These are phyloP conservation scores for Karalla daura DNA, from an alignment of 2,797 vertebrate genomes.

Conservation along the genomic window DNA sequence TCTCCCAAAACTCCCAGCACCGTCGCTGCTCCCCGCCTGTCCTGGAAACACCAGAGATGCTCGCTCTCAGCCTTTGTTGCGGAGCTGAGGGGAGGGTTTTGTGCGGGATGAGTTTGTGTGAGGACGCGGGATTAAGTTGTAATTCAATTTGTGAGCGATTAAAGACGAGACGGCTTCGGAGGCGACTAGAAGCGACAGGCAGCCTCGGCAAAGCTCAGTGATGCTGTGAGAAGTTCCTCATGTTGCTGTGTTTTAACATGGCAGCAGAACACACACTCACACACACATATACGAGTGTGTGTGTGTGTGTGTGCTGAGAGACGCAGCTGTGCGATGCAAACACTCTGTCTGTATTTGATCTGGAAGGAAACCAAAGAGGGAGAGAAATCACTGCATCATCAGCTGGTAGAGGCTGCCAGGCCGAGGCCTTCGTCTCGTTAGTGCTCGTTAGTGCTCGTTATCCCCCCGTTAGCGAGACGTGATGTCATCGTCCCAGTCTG, in stretches of 20 bases:
- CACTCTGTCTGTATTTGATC: slow-evolving; percentile 13
- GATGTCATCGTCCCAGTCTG: background rate
- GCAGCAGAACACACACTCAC: background rate
- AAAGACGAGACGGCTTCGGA: slow-evolving; percentile 32
- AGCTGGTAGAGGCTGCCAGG: background rate
- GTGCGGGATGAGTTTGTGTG: too few species aligned
- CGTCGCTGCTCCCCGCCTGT: slow-evolving; percentile 6
- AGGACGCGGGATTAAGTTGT: slow-evolving; percentile 51
- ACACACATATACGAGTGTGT: background rate
- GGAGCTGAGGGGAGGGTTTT: too few species aligned
- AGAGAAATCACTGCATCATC: background rate
- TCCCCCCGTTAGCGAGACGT: slow-evolving; percentile 2
- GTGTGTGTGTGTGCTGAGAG: too few species aligned
- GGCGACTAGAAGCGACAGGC: background rate
- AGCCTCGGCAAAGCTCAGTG: slow-evolving; percentile 12
- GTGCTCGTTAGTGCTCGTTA: slow-evolving; percentile 13
- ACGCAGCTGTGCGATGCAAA: background rate
- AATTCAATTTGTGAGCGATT: slow-evolving; percentile 63
- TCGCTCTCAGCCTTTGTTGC: slow-evolving; percentile 4
- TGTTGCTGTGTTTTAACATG: background rate
- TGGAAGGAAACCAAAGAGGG: slow-evolving; percentile 5
- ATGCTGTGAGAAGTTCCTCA: background rate
- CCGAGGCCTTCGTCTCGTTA: slow-evolving; percentile 1
- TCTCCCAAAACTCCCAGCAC: slow-evolving; percentile 8
- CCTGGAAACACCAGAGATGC: background rate